These are phyloP conservation scores for Odontomachus brunneus DNA, from an alignment of 1,140 invertebrate genomes.

Conservation along the genomic window DNA sequence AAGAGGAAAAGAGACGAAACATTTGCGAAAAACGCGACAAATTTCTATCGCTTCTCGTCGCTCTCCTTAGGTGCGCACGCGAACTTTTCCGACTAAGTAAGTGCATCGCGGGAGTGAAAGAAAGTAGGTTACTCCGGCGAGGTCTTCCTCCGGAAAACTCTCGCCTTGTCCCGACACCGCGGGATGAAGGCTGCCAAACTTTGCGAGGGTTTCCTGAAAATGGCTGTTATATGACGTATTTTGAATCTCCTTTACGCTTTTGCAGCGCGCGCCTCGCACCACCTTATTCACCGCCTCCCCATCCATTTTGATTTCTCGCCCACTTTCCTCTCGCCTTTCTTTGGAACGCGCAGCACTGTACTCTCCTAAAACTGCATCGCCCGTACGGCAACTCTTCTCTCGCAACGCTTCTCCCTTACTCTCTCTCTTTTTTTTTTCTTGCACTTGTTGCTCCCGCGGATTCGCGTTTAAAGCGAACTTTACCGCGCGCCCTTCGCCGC, in stretches of 20 bases:
- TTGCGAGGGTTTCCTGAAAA: slow-evolving; percentile 42
- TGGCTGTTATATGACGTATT: slow-evolving; percentile 71
- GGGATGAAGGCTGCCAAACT: slow-evolving; percentile 30
- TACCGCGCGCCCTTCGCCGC: neutral
- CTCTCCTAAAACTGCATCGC: slow-evolving; percentile 47
- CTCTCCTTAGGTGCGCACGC: slow-evolving; percentile 3
- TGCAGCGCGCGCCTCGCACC: neutral
- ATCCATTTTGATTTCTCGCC: slow-evolving; percentile 63
- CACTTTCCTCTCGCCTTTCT: slow-evolving; percentile 34
- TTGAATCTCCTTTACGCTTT: slow-evolving; percentile 67
- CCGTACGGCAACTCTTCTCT: slow-evolving; percentile 35
- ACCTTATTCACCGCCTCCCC: neutral
- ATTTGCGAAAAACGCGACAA: slow-evolving; percentile 27
- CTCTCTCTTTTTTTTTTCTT: slow-evolving; percentile 16
- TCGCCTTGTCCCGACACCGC: slow-evolving; percentile 22
- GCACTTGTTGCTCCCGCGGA: slow-evolving; percentile 51
- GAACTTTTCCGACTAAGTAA: slow-evolving; percentile 53
- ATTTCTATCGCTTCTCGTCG: slow-evolving; percentile 43
- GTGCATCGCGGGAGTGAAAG: slow-evolving; percentile 31
- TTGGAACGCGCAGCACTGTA: neutral
- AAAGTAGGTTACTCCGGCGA: slow-evolving; percentile 45
- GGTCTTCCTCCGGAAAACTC: slow-evolving; percentile 43
- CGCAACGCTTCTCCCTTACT: too few relatives aligned
- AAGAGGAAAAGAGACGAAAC: neutral
- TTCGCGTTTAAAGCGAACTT: slow-evolving; percentile 44